Evolutionary conservation across 35 echinoderm and acorn worm species (phyloP).

Genomic region (Anneissia japonica): DNA sequence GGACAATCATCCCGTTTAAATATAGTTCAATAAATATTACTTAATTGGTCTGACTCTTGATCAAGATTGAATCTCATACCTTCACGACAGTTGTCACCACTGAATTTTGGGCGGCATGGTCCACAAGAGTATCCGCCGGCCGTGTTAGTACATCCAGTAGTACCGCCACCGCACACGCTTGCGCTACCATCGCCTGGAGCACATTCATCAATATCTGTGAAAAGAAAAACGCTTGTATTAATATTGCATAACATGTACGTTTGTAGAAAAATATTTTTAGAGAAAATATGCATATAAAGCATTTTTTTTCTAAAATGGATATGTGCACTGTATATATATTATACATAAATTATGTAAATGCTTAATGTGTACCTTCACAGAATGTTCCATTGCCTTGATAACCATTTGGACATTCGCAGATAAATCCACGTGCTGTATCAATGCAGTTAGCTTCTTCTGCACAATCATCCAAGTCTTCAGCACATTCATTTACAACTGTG

Average conservation of each 20-base stretch:
- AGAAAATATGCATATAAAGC: too few species aligned
- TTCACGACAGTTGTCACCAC: neutral
- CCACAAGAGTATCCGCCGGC: neutral
- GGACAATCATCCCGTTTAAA: too few species aligned
- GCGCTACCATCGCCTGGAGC: neutral
- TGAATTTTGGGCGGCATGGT: neutral
- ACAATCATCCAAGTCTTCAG: neutral
- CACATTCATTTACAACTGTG: neutral
- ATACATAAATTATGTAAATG: too few species aligned
- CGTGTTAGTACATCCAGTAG: neutral
- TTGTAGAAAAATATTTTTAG: too few species aligned
- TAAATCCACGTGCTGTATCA: constrained; percentile 7
- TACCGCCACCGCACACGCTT: neutral
- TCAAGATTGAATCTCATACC: neutral
- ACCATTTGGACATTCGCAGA: neutral
- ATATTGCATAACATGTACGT: too few species aligned
- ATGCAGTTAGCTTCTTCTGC: neutral
- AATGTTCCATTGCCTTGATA: neutral
- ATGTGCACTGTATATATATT: too few species aligned
- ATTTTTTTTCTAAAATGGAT: too few species aligned
- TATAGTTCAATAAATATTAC: too few species aligned
- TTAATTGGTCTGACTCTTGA: too few species aligned
- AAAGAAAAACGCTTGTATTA: neutral
- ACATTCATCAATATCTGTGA: neutral
- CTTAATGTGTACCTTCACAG: constrained; percentile 6